Percentiles rank a stretch among this genome's conserved stretches.
phyloP scores from a whole-genome alignment of 2,888 invertebrate species.

The Melikaiella ostensackeni region DNA sequence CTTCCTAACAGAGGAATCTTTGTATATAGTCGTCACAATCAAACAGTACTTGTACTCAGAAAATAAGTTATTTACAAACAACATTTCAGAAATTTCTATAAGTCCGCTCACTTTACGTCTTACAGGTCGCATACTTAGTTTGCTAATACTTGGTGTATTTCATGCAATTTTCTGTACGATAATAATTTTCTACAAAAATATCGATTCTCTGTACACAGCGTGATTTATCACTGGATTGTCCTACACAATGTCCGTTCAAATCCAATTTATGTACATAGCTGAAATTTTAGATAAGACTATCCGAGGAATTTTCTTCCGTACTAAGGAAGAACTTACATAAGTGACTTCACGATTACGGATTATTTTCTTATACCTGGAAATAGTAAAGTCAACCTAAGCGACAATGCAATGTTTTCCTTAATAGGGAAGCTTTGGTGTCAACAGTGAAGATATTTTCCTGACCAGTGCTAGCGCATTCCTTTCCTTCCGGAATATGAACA shows the following conservation, averaged over 20 bases:
- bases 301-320: no score
- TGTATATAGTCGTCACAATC: no score
- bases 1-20: no score
- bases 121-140: constrained; percentile 2
- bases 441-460: constrained; percentile 1
- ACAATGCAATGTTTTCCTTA: no score
- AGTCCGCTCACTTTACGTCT: not conserved
- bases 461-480: not conserved
- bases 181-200: not conserved
- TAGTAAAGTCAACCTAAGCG: no score
- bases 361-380: no score
- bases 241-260: not conserved
- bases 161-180: not conserved
- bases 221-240: not conserved
- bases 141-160: not conserved
- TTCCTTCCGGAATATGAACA: not conserved
- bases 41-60: no score
- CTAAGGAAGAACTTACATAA: no score
- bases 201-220: not conserved
- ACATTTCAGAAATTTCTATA: not conserved
- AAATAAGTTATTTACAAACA: no score
- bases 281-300: constrained; percentile 4
- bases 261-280: not conserved
- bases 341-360: no score
- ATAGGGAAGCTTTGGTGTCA: not conserved